A percentile compares a stretch with the other conserved stretches of the same genome.
These are phyloP conservation scores for Gallirallus australis DNA, from an alignment of 2,797 vertebrate genomes.

Conservation along the genomic window DNA sequence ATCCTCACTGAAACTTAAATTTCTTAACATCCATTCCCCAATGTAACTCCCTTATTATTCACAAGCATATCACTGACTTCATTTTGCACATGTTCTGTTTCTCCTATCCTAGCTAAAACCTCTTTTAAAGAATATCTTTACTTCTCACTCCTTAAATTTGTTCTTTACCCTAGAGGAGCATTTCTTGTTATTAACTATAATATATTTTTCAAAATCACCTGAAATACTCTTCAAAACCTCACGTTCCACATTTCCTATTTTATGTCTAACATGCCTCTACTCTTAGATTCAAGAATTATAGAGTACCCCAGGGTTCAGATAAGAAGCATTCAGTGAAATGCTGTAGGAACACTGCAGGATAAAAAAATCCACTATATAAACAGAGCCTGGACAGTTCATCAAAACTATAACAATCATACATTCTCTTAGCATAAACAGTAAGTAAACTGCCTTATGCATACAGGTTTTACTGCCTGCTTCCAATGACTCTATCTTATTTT, in stretches of 20 bases:
- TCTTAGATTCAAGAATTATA: constrained; percentile 2
- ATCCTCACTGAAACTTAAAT: neutral
- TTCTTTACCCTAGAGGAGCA: constrained; percentile 6
- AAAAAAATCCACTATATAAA: constrained; percentile 6
- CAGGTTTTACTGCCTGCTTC: constrained; percentile 25
- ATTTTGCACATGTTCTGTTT: constrained; percentile 16
- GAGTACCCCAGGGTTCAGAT: neutral
- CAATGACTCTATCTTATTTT: constrained; percentile 48
- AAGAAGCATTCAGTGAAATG: constrained; percentile 2
- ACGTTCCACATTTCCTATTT: neutral
- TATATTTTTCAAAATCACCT: constrained; percentile 23
- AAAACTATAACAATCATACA: neutral
- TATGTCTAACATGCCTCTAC: neutral
- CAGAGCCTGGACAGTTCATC: neutral
- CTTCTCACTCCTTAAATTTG: neutral
- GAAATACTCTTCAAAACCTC: constrained; percentile 18
- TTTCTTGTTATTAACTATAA: constrained; percentile 37
- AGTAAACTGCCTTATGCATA: constrained; percentile 1
- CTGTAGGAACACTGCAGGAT: neutral
- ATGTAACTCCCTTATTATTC: constrained; percentile 18
- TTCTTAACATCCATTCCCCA: constrained; percentile 19
- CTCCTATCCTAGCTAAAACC: constrained; percentile 6
- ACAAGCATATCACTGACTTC: constrained; percentile 6
- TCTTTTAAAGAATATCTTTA: neutral
- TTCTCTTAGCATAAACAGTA: constrained; percentile 35